Conservation (phyloP, 2,797 vertebrate genomes). For the Sebastes elongatus region DNA sequence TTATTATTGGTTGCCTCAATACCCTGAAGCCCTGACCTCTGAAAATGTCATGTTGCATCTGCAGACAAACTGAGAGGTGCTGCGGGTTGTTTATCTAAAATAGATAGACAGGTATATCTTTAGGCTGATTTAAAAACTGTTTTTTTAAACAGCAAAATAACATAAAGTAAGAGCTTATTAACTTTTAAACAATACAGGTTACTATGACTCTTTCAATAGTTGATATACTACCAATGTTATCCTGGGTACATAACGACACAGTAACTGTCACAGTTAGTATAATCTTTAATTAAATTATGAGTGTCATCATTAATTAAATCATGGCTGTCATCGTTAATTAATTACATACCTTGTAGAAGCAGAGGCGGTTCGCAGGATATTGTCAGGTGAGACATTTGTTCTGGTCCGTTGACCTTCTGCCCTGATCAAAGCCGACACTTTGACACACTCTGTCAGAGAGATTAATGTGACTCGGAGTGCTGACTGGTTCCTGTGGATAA, state of each 20-base stretch:
- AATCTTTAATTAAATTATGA: neutral
- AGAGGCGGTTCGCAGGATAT: neutral
- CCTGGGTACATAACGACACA: neutral
- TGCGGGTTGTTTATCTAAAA: neutral
- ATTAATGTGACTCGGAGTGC: slow-evolving; percentile 6
- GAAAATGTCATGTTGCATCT: neutral
- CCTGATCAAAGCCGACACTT: slow-evolving; percentile 9
- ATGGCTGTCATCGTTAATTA: neutral
- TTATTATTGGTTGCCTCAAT: no score
- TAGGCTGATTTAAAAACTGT: neutral
- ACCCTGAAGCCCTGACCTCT: neutral
- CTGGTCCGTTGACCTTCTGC: slow-evolving; percentile 6
- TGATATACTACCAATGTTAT: neutral
- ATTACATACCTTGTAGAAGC: neutral
- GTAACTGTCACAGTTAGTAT: neutral
- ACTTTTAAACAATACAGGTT: neutral
- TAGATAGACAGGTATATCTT: no score
- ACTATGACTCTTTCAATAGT: no score
- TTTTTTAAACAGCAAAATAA: neutral
- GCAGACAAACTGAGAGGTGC: no score
- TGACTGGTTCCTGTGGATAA: neutral
- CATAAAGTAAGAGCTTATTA: no score
- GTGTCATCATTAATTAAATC: slow-evolving; percentile 17
- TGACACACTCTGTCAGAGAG: slow-evolving; percentile 14
- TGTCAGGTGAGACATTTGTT: slow-evolving; percentile 39